Evolutionary conservation across 2,888 invertebrate species (phyloP).

Genomic region (Yponomeuta cagnagella): DNA sequence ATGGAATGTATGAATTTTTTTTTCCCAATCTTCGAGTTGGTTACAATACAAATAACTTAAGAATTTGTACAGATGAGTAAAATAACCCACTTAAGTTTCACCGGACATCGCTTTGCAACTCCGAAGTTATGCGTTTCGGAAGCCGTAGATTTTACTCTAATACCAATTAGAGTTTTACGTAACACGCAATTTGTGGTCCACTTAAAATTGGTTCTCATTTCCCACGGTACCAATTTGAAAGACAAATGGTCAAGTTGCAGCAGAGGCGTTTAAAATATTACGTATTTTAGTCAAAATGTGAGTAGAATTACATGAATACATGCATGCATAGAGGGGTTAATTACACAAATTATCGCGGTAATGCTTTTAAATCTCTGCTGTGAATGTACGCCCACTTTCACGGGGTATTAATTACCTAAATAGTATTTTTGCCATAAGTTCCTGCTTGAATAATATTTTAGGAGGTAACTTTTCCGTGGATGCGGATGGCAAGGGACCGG

Average conservation of each 20-base stretch:
- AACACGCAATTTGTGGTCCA: not conserved
- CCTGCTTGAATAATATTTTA: too few species aligned
- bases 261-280: not conserved
- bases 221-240: not conserved
- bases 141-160: not conserved
- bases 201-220: constrained; percentile 1
- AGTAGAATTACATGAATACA: not conserved
- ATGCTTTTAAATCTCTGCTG: not conserved
- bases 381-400: not conserved
- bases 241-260: not conserved
- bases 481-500: too few species aligned
- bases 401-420: not conserved
- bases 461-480: too few species aligned
- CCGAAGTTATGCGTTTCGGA: not conserved
- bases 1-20: too few species aligned
- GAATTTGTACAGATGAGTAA: too few species aligned
- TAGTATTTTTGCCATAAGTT: not conserved
- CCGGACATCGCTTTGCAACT: too few species aligned
- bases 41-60: too few species aligned
- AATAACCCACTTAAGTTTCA: too few species aligned
- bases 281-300: not conserved
- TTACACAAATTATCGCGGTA: not conserved
- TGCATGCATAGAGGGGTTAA: too few species aligned
- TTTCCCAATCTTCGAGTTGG: too few species aligned
- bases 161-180: not conserved